phyloP scores from a whole-genome alignment of 2,888 invertebrate species.

The Eulithis prunata region DNA sequence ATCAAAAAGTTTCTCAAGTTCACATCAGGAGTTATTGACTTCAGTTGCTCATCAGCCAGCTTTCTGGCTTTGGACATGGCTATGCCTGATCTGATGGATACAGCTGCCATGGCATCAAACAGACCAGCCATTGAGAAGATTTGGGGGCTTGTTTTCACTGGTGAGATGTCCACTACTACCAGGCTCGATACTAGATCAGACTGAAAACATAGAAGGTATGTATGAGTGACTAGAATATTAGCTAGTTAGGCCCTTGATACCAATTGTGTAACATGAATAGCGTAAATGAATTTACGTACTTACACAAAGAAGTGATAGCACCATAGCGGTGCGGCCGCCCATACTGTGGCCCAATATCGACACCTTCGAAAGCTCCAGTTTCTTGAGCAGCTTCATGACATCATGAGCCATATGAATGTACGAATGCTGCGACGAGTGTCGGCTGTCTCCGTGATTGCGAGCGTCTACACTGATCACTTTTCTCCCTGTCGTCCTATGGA shows the following conservation, averaged over 20 bases:
- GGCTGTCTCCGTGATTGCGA: constrained; percentile 97
- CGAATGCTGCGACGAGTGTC: constrained; percentile 89
- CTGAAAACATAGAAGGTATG: constrained; percentile 57
- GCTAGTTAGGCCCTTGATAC: not conserved
- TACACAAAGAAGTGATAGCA: constrained; percentile 88
- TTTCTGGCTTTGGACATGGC: constrained; percentile 89
- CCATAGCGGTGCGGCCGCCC: constrained; percentile 97
- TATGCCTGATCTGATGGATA: constrained; percentile 85
- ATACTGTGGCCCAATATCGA: constrained; percentile 95
- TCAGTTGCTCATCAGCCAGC: constrained; percentile 85
- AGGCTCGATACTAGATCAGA: constrained; percentile 87
- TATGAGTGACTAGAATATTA: not conserved
- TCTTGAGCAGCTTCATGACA: constrained; percentile 85
- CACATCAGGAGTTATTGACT: constrained; percentile 81
- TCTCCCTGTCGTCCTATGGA: constrained; percentile 87
- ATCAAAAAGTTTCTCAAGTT: constrained; percentile 91
- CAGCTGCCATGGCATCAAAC: constrained; percentile 87
- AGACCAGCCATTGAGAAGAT: constrained; percentile 85
- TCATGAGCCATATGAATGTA: constrained; percentile 90
- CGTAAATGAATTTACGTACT: constrained; percentile 60
- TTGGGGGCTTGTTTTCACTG: constrained; percentile 85
- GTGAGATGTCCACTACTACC: constrained; percentile 89
- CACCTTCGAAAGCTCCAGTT: constrained; percentile 86
- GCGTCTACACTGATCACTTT: constrained; percentile 94
- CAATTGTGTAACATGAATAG: not conserved